Evolutionary conservation across 1,140 invertebrate species (phyloP).

Genomic region (Nylanderia fulva): DNA sequence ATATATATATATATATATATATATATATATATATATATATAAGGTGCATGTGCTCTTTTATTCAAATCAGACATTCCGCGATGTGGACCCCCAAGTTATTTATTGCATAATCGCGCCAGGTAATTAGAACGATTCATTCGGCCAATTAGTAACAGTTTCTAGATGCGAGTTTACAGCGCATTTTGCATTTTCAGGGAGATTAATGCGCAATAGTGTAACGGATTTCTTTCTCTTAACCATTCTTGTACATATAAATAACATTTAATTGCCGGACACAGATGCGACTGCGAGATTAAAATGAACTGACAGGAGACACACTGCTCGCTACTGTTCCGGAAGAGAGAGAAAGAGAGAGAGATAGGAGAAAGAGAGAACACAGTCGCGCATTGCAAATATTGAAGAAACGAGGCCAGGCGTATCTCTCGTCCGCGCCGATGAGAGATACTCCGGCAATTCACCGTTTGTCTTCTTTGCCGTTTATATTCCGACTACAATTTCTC

Average conservation of each 20-base stretch:
- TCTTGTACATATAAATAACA: constrained; percentile 53
- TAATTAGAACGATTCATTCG: constrained; percentile 52
- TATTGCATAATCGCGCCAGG: constrained; percentile 38
- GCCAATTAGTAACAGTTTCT: constrained; percentile 40
- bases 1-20: no score
- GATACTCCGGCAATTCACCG: constrained; percentile 4
- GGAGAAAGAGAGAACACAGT: not conserved
- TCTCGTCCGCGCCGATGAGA: constrained; percentile 20
- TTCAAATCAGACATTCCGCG: constrained; percentile 23
- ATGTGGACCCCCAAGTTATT: constrained; percentile 3
- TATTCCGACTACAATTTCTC: constrained; percentile 56
- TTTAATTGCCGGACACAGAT: constrained; percentile 51
- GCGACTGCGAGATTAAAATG: constrained; percentile 51
- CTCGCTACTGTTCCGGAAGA: constrained; percentile 7
- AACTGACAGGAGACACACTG: constrained; percentile 40
- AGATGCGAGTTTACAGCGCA: constrained; percentile 6
- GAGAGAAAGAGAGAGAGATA: not conserved
- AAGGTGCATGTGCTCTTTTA: constrained; percentile 15
- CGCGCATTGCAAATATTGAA: constrained; percentile 42
- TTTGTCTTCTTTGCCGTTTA: constrained; percentile 39
- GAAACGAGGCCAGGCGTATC: constrained; percentile 29
- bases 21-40: no score
- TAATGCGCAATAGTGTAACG: constrained; percentile 17
- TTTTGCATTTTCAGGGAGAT: constrained; percentile 28
- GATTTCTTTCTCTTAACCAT: constrained; percentile 37